Evolutionary conservation across 2,797 vertebrate genomes (phyloP).

Genomic region (Gobio occitaniae): DNA sequence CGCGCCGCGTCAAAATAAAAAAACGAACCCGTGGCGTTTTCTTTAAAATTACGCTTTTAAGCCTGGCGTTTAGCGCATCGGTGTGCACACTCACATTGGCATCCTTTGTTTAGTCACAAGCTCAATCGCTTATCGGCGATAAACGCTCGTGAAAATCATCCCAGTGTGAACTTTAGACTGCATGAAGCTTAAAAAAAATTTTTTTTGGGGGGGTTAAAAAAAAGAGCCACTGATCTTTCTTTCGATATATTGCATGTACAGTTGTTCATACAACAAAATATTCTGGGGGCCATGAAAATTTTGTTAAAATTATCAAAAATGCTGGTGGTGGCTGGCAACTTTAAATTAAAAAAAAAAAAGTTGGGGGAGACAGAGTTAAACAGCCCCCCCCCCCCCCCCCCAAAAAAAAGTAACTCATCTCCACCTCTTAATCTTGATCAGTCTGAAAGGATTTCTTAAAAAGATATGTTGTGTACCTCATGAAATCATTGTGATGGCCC

Average conservation of each 20-base stretch:
- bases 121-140: too few relatives aligned
- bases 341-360: background rate
- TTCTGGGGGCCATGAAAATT: background rate
- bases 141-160: too few relatives aligned
- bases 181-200: too few relatives aligned
- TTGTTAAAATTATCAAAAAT: background rate
- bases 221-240: background rate
- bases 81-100: too few relatives aligned
- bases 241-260: background rate
- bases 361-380: background rate
- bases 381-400: too few relatives aligned
- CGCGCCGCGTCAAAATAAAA: too few relatives aligned
- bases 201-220: background rate
- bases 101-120: too few relatives aligned
- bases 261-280: background rate
- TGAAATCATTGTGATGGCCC: conserved; percentile 63
- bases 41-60: too few relatives aligned
- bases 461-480: conserved; percentile 32
- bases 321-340: background rate
- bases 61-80: too few relatives aligned
- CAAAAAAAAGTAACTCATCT: background rate
- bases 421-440: background rate
- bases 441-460: background rate
- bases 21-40: too few relatives aligned
- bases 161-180: too few relatives aligned